Evolutionary conservation across 1,140 invertebrate species (phyloP).

Genomic region (Bombus sylvicola): DNA sequence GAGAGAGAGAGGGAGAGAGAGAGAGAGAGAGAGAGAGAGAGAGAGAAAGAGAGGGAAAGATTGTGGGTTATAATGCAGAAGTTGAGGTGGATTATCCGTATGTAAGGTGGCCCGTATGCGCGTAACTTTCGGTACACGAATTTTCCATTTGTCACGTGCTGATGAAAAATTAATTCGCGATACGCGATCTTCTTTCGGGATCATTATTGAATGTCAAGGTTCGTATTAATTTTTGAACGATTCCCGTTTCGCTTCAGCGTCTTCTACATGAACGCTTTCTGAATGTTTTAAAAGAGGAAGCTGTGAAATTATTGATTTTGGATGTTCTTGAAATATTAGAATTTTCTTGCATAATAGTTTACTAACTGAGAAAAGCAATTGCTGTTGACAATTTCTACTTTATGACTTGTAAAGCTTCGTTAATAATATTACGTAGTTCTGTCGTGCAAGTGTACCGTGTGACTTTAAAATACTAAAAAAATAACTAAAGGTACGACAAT

Average conservation of each 20-base stretch:
- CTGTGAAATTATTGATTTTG: too few species aligned
- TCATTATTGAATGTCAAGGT: not conserved
- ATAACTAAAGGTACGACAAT: too few species aligned
- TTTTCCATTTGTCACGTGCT: not conserved
- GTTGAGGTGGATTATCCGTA: slow-evolving; percentile 1
- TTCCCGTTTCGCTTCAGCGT: not conserved
- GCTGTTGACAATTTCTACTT: too few species aligned
- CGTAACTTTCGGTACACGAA: too few species aligned
- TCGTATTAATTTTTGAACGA: not conserved
- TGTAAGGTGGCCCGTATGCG: not conserved
- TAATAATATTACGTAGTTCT: too few species aligned
- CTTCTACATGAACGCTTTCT: not conserved
- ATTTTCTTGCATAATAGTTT: too few species aligned
- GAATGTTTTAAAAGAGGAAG: too few species aligned
- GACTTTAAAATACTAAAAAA: too few species aligned
- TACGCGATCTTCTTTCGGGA: not conserved
- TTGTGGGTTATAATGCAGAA: not conserved
- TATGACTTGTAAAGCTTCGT: too few species aligned
- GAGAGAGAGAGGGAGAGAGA: not conserved
- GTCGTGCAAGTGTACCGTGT: too few species aligned
- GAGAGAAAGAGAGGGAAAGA: not conserved
- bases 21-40: not conserved
- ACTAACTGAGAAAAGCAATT: too few species aligned
- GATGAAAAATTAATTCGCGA: not conserved
- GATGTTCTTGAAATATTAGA: too few species aligned